Evolutionary conservation across 2,888 invertebrate species (phyloP).

Genomic region (Autographa pulchrina): DNA sequence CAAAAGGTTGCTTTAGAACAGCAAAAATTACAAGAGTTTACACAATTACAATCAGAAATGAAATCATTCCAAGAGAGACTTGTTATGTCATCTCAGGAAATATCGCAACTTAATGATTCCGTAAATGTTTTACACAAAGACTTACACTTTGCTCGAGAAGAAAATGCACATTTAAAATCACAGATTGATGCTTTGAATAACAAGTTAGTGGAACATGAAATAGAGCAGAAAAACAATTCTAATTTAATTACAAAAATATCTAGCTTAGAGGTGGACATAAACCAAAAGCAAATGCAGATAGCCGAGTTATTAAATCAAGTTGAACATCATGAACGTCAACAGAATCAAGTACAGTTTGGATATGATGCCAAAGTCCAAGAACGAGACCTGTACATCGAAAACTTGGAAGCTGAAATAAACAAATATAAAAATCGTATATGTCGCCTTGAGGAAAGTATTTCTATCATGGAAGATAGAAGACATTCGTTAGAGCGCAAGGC

Average conservation of each 20-base stretch:
- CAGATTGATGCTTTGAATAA: slow-evolving; percentile 79
- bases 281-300: slow-evolving; percentile 79
- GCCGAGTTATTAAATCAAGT: slow-evolving; percentile 74
- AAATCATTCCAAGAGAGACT: slow-evolving; percentile 68
- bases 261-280: slow-evolving; percentile 78
- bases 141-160: slow-evolving; percentile 68
- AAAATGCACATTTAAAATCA: slow-evolving; percentile 69
- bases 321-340: slow-evolving; percentile 75
- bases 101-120: slow-evolving; percentile 68
- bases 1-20: slow-evolving; percentile 73
- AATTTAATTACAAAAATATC: slow-evolving; percentile 81
- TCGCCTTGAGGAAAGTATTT: slow-evolving; percentile 91
- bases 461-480: slow-evolving; percentile 90
- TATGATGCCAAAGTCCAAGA: slow-evolving; percentile 93
- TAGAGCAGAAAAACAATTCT: slow-evolving; percentile 80
- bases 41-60: slow-evolving; percentile 69
- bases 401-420: slow-evolving; percentile 91
- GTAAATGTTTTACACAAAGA: slow-evolving; percentile 71
- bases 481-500: slow-evolving; percentile 90
- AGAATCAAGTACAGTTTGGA: slow-evolving; percentile 82
- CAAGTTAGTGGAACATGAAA: slow-evolving; percentile 81
- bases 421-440: slow-evolving; percentile 91
- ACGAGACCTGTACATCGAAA: slow-evolving; percentile 93
- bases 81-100: slow-evolving; percentile 66
- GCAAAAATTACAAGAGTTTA: slow-evolving; percentile 71